A percentile compares a stretch with the other conserved stretches of the same genome.
These are phyloP conservation scores for Dolichotis patagonum DNA, from an alignment of 2,113 vertebrate genomes.

Conservation along the genomic window DNA sequence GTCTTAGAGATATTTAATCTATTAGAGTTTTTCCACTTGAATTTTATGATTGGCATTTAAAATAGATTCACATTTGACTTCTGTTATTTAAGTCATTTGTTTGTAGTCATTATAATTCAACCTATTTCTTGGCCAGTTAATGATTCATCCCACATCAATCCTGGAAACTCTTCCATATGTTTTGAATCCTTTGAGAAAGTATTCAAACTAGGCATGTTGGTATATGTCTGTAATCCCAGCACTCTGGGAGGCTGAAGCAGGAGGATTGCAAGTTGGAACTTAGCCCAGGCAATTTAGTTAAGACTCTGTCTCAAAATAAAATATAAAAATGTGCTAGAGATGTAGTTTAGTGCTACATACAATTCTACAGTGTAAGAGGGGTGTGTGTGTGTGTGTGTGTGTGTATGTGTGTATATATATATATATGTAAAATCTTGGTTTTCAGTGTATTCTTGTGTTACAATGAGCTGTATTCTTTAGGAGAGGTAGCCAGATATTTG, in stretches of 20 bases:
- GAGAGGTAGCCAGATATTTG: not conserved
- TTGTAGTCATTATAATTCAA: conserved; percentile 25
- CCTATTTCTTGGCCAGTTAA: not conserved
- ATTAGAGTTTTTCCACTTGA: not conserved
- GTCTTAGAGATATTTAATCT: not conserved
- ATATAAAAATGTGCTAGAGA: not conserved
- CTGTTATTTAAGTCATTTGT: conserved; percentile 42
- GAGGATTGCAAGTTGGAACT: not conserved
- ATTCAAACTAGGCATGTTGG: not conserved
- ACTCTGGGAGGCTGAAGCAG: not conserved
- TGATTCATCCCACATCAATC: not conserved
- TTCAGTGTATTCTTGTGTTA: conserved; percentile 26
- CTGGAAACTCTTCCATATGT: conserved; percentile 16
- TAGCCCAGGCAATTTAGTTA: not conserved
- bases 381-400: not conserved
- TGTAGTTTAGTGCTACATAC: not conserved
- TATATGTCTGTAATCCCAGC: not conserved
- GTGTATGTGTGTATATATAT: no score
- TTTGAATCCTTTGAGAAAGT: conserved; percentile 37
- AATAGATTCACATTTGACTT: conserved; percentile 26
- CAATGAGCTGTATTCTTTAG: conserved; percentile 11
- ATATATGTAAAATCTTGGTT: not conserved
- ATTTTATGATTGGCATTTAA: conserved; percentile 51
- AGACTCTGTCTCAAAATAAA: not conserved
- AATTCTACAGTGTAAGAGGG: not conserved